Evolutionary conservation across 2,797 vertebrate genomes (phyloP), one percentile per base, ranked within the genome.

Genomic region (Okamejei kenojei): DNA sequence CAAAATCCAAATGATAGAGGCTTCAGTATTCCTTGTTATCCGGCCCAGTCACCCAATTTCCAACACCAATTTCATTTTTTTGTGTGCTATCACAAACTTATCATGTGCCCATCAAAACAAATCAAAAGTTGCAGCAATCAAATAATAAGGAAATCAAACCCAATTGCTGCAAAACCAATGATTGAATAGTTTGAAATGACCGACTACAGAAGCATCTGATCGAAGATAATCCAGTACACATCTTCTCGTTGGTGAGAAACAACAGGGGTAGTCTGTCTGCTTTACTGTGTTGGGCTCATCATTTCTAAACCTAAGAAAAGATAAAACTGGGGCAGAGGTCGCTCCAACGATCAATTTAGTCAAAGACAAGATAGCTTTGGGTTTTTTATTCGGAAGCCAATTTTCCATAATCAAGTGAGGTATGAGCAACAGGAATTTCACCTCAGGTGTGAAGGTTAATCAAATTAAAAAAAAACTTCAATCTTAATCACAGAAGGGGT

Each of bases 1-100:
- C 17, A 38, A 73, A 74, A 92, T 92, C 68, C 90, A 76, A 92
- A 91, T 54, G 73, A 74, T 10, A 76, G 63, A 54, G n/a, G 73
- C 71, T 76, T 76, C 90, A 92, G 38, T 76, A 92, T 92, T 92
- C 90, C 71, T 92, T 58, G 29, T 54, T 54, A 92, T n/a, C 29
- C 7, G 3, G 23, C 23, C 26, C 4, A 71, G n/a, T 73, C 71
- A 92, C 15, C 23, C 26, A n/a, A 10, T 76, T 73, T 54, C 45
- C 23, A 92, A n/a, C 23, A 0, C 38, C n/a, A 7, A 71, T 13
- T 54, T 76, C 26, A 68, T 1, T 45, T 71, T 54, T 91, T 45
- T 1, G 19, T 45, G 26, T 45, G 35, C 88, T 45, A 74, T 73
- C 23, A 38, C 1, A 45, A 63, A 2, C 32, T 71, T 71, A 32